A percentile compares a stretch with the other conserved stretches of the same genome.
Evolutionary conservation across 53 echinoderm and acorn worm species (phyloP).

Genomic region (Antedon mediterranea): DNA sequence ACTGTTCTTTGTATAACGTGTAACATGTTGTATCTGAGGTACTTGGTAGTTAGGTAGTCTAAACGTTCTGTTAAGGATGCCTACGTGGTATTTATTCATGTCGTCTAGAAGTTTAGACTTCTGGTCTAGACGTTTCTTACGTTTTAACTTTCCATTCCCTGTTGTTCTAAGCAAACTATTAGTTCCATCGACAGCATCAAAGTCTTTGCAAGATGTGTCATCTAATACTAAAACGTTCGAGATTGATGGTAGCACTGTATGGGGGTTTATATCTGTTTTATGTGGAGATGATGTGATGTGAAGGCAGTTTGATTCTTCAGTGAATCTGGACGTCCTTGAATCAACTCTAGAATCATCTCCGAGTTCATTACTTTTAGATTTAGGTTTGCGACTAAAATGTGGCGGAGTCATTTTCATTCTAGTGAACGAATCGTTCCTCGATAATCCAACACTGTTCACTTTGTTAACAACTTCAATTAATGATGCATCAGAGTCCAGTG

Average conservation of each 20-base stretch:
- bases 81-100: slow-evolving; percentile 50
- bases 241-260: slow-evolving; percentile 19
- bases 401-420: background rate
- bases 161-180: background rate
- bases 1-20: slow-evolving; percentile 44
- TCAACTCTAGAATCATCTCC: background rate
- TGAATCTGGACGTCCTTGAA: background rate
- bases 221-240: background rate
- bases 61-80: slow-evolving; percentile 48
- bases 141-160: slow-evolving; percentile 11
- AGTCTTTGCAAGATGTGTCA: background rate
- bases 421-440: background rate
- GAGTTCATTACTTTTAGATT: background rate
- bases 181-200: background rate
- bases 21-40: slow-evolving; percentile 43
- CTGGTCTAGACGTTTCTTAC: background rate
- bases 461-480: background rate
- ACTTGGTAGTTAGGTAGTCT: slow-evolving; percentile 50
- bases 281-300: background rate
- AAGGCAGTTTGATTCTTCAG: background rate
- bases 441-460: background rate
- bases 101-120: background rate
- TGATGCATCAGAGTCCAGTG: background rate
- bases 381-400: background rate
- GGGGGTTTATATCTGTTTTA: slow-evolving; percentile 1